Evolutionary conservation across 2,113 vertebrate genomes (phyloP).

Genomic region (Panthera uncia): DNA sequence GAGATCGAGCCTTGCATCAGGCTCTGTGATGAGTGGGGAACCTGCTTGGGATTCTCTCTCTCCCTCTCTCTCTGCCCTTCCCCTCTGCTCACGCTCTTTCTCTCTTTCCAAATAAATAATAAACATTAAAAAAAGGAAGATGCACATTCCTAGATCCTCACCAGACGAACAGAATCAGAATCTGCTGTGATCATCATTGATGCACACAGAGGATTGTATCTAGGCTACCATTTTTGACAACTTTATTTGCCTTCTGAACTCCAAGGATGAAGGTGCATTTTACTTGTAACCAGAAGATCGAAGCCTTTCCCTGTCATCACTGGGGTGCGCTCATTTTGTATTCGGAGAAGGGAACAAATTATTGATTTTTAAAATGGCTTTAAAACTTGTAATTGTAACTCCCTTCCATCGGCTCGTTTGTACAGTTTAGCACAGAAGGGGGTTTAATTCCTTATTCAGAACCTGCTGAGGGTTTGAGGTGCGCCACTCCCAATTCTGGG

Average conservation of each 20-base stretch:
- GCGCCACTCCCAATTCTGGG: neutral
- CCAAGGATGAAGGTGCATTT: neutral
- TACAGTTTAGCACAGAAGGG: neutral
- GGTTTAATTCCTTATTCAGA: neutral
- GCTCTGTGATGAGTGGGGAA: too few species aligned
- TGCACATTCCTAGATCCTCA: neutral
- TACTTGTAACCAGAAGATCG: neutral
- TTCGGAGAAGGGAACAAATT: neutral
- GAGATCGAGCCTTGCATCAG: too few species aligned
- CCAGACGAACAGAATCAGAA: neutral
- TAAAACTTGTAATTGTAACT: neutral
- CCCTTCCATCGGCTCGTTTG: neutral
- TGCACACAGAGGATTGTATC: rapidly evolving
- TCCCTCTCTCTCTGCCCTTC: too few species aligned
- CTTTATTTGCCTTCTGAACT: neutral
- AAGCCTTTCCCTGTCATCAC: neutral
- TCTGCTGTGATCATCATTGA: too few species aligned
- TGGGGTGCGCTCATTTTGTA: neutral
- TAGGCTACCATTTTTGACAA: neutral
- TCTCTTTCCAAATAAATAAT: too few species aligned
- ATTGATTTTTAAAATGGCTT: neutral
- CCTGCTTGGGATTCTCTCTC: too few species aligned
- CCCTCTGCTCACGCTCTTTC: too few species aligned
- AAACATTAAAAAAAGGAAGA: neutral
- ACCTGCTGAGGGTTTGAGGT: neutral